Evolutionary conservation across 2,888 invertebrate species (phyloP), one percentile per base, ranked within the genome.

Genomic region (Phytoseiulus persimilis): DNA sequence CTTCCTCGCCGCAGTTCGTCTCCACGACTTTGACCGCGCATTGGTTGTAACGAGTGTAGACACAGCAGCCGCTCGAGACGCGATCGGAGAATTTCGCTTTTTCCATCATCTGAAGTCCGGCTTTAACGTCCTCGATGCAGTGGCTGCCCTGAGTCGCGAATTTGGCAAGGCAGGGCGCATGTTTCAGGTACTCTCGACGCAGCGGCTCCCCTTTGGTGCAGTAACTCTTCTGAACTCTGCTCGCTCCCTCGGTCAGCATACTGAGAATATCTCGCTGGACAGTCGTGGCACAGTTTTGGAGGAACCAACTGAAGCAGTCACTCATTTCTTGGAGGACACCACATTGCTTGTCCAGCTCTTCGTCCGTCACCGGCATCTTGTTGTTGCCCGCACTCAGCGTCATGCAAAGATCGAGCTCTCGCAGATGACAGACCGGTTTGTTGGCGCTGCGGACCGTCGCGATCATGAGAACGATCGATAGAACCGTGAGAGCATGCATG

Each of bases 291-390:
- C 91, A 91, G 3, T 90, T 90, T 1, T 87, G 45, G 0, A 91
- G 90, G 65, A 91, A 91, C 46, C 91, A 91, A 0, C 90, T 90
- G 18, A 91, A 90, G 46, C 91, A 91, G 90, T 91, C 91, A 45
- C 89, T 90, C 90, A 90, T 90, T 39, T 90, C 90, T 90, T 90
- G 90, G 84, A 90, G 32, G 28, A 89, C 90, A 83, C 90, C 84
- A 33, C 90, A 90, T 31, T 90, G 90, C 89, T 90, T 90, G 46
- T 90, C 90, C 83, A 90, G 89, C 23, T 90, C 90, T 23, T 89
- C 90, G 11, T 87, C 33, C 31, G 89, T 90, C 1, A 90, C 90
- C 90, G 90, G 83, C 31, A 90, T 33, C 11, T 90, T 90, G 83
- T 91, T 91, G 83, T 90, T 90, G 90, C 90, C 90, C 90, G 90